phyloP scores from a whole-genome alignment of 1,140 invertebrate genomes.

The Eriocheir sinensis region DNA sequence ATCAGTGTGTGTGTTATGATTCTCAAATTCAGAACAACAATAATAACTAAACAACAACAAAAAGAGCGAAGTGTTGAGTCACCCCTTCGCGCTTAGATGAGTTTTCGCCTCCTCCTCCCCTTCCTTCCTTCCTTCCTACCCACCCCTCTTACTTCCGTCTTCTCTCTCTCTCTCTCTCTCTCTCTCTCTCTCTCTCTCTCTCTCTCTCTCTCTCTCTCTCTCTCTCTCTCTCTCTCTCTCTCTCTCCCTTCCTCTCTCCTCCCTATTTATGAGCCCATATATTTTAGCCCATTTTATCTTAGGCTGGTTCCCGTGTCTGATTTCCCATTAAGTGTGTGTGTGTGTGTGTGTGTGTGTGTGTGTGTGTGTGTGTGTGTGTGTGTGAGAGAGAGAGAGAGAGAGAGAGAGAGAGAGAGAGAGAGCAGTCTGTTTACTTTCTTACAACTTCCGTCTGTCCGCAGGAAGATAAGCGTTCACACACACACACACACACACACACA shows the following conservation, averaged over 20 bases:
- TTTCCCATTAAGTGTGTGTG: neutral
- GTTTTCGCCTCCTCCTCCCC: no score
- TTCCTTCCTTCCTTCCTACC: neutral
- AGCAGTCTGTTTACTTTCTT: neutral
- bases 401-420: conserved; percentile 14
- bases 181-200: neutral
- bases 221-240: neutral
- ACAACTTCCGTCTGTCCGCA: neutral
- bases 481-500: conserved; percentile 3
- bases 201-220: neutral
- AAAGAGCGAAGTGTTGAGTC: neutral
- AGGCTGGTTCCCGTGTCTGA: neutral
- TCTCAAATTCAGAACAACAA: no score
- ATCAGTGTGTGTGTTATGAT: conserved; percentile 18
- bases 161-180: neutral
- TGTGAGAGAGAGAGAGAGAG: conserved; percentile 20
- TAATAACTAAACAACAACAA: no score
- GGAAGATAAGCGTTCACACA: neutral
- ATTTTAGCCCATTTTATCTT: neutral
- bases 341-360: conserved; percentile 20
- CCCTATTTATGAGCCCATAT: neutral
- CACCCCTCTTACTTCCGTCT: neutral
- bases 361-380: conserved; percentile 22
- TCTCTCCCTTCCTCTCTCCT: neutral
- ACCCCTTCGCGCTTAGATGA: neutral